Evolutionary conservation across 2,113 vertebrate species (phyloP).

Genomic region (Arvicanthis niloticus): DNA sequence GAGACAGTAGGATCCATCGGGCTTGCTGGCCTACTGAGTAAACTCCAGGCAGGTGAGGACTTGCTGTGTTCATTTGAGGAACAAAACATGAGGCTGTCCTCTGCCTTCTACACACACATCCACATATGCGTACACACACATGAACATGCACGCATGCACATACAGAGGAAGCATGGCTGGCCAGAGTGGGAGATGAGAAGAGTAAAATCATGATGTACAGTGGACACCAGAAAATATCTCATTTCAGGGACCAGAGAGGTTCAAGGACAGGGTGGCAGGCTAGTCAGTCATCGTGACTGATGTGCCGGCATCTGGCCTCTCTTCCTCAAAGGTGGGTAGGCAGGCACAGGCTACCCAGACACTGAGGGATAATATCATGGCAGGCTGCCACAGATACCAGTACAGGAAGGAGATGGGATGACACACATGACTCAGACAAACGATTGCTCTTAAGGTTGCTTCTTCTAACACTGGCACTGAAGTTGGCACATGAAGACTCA

Average conservation of each 20-base stretch:
- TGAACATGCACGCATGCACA: neutral
- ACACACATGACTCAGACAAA: fast-evolving
- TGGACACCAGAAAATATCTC: neutral
- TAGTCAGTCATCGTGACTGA: neutral
- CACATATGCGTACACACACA: neutral
- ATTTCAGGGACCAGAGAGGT: neutral
- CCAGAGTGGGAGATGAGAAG: neutral
- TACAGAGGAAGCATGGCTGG: neutral
- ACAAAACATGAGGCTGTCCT: neutral
- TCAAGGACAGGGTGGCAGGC: neutral
- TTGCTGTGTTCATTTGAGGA: neutral
- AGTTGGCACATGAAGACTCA: neutral
- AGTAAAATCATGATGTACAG: fast-evolving
- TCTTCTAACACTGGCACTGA: neutral
- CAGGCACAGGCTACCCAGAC: neutral
- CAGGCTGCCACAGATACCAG: neutral
- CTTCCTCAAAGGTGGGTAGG: neutral
- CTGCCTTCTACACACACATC: neutral
- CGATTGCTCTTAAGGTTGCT: neutral
- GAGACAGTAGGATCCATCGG: neutral
- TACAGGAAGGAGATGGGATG: fast-evolving
- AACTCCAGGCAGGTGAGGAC: no score
- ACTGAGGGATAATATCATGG: neutral
- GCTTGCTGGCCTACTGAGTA: neutral
- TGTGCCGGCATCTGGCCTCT: no score